phyloP scores from a whole-genome alignment of 2,797 vertebrate genomes.

The Nasua narica region DNA sequence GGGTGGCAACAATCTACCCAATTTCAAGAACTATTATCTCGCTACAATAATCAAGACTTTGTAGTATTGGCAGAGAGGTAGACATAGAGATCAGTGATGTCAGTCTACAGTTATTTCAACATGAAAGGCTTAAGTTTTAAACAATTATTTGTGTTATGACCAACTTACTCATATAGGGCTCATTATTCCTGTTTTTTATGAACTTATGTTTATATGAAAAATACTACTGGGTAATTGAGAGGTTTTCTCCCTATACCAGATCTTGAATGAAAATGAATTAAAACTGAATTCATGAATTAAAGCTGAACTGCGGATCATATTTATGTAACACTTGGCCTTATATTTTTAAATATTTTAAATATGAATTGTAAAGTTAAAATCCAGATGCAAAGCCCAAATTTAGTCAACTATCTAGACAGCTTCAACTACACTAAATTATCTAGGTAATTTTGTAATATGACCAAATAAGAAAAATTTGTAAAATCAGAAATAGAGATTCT shows the following conservation, averaged over 20 bases:
- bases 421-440: neutral
- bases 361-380: conserved; percentile 21
- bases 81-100: neutral
- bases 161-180: neutral
- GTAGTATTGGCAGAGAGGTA: neutral
- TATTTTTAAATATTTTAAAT: conserved; percentile 31
- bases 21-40: neutral
- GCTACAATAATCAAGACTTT: neutral
- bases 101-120: neutral
- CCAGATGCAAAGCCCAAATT: neutral
- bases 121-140: neutral
- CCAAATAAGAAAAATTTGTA: neutral
- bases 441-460: neutral
- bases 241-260: too few relatives aligned
- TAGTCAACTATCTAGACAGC: neutral
- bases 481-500: neutral
- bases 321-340: neutral
- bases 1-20: neutral
- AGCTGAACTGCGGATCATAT: neutral
- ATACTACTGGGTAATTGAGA: neutral
- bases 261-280: too few relatives aligned
- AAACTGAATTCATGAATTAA: conserved; percentile 45
- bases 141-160: neutral
- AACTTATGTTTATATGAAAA: neutral
- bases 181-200: neutral